phyloP scores from a whole-genome alignment of 2,797 vertebrate genomes.

The Chloroceryle amazona region DNA sequence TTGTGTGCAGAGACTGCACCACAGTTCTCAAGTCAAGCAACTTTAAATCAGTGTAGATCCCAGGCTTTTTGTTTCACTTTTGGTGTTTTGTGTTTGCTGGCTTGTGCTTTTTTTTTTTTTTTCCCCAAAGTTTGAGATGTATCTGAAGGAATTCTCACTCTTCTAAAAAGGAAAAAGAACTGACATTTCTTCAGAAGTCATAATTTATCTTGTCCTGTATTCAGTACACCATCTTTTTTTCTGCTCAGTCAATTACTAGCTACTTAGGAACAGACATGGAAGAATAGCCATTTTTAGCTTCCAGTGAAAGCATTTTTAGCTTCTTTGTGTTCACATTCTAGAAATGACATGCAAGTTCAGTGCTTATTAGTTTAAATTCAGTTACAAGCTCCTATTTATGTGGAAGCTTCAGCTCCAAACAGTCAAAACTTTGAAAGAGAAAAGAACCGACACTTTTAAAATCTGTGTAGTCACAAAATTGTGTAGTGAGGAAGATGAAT shows the following conservation, averaged over 20 bases:
- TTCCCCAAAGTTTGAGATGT: neutral
- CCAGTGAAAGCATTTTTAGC: conserved; percentile 19
- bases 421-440: neutral
- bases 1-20: conserved; percentile 18
- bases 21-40: conserved; percentile 55
- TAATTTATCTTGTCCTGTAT: neutral
- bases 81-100: neutral
- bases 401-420: neutral
- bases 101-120: neutral
- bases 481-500: neutral
- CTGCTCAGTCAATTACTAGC: neutral
- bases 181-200: neutral
- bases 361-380: conserved; percentile 33
- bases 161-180: neutral
- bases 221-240: neutral
- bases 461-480: neutral
- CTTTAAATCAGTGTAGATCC: conserved; percentile 3
- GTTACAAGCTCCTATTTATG: neutral
- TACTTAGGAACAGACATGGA: neutral
- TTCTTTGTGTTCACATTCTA: neutral
- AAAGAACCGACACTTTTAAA: neutral
- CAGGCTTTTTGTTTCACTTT: neutral
- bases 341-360: neutral
- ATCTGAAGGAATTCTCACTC: neutral
- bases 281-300: conserved; percentile 37